Evolutionary conservation across 2,113 vertebrate species (phyloP), one percentile per base, ranked within the genome.

Genomic region (Podiceps cristatus): DNA sequence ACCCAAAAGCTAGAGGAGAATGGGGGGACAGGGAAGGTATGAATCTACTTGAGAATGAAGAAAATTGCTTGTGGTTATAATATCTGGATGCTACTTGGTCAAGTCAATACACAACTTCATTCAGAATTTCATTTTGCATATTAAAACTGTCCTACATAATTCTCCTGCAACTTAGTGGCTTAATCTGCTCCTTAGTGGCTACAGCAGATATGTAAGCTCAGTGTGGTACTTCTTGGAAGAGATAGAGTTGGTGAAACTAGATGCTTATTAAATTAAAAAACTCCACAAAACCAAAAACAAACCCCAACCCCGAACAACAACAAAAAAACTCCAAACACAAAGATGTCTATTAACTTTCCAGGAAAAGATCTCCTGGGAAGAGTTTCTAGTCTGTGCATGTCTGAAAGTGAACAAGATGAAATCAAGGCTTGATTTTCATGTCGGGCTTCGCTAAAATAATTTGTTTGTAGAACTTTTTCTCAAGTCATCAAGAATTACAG

Each of bases 331-430:
- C 37, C 27, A 24, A 84, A 81, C 47, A 25, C 59, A 81, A 14
- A 66, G 44, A 62, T 29, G 24, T 92, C 27, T 69, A 2, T 90
- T 88, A 90, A 82, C 22, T 93, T 93, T 90, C 88, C 86, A 88
- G 88, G 59, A 92, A 83, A 80, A 72, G 53, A 62, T 86, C 75
- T 76, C 40, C n/a, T 88, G 49, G 71, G 59, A 74, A 77, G 55
- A 55, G 25, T 44, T 95, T 94, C 91, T n/a, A 83, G 82, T 80
- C 86, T 63, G 19, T 96, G 29, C 86, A 56, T 87, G 88, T 71
- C 72, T 91, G 50, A 33, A 76, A 86, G 59, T 44, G 53, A 96
- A 67, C 59, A 80, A 73, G 66, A 60, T 96, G 82, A 93, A 92
- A 94, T 83, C 63, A 55, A n/a, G 47, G 42, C 67, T 92, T 69